phyloP scores from a whole-genome alignment of 1,140 invertebrate genomes.

The Alviniconcha marisindica region DNA sequence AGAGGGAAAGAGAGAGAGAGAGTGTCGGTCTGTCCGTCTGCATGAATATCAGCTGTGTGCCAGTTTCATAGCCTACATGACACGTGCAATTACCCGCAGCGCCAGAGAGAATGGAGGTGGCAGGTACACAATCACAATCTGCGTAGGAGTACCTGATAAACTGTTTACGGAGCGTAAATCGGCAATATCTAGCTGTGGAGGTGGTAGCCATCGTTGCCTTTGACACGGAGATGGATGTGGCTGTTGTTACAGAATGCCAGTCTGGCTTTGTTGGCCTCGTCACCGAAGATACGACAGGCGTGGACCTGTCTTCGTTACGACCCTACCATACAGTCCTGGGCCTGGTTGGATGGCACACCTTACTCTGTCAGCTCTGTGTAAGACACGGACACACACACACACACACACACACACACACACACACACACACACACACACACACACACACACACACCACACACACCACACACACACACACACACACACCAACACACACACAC shows the following conservation, averaged over 20 bases:
- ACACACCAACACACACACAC: too few relatives aligned
- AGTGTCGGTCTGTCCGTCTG: too few relatives aligned
- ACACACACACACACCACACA: too few relatives aligned
- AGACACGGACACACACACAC: neutral
- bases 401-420: neutral
- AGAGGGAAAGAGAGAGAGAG: too few relatives aligned
- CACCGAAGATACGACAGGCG: neutral
- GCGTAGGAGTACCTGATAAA: neutral
- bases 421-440: neutral
- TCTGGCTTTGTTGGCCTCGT: neutral
- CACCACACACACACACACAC: too few relatives aligned
- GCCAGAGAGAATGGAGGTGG: too few relatives aligned
- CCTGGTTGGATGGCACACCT: neutral
- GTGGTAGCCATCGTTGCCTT: neutral
- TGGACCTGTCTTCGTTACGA: slow-evolving; percentile 19
- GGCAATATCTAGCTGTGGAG: neutral
- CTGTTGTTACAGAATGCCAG: slow-evolving; percentile 10
- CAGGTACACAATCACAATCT: neutral
- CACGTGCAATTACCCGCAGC: too few relatives aligned
- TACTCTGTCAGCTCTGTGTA: neutral
- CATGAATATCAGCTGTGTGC: neutral
- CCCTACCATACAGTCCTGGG: neutral
- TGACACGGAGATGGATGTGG: neutral
- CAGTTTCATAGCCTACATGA: too few relatives aligned
- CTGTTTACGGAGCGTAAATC: neutral